These are phyloP conservation scores for Esperia sulphurella DNA, from an alignment of 2,888 invertebrate species.

Conservation along the genomic window DNA sequence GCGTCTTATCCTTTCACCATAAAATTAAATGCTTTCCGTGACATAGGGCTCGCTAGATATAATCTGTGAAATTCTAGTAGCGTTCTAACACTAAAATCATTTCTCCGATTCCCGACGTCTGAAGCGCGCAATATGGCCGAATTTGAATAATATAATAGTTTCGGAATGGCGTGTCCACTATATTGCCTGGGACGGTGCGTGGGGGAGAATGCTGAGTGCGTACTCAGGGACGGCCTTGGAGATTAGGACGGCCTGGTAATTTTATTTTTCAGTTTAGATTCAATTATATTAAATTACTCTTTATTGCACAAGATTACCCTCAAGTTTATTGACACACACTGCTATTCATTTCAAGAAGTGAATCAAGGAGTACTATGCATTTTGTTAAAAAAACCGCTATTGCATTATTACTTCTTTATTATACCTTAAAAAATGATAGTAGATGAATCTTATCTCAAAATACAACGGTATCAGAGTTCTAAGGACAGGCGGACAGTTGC, in stretches of 20 bases:
- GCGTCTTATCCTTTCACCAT: neutral
- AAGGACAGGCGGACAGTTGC: no score
- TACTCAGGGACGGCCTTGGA: neutral
- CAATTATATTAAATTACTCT: no score
- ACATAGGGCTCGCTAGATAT: neutral
- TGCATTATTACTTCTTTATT: no score
- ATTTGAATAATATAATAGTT: conserved; percentile 61
- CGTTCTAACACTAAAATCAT: conserved; percentile 15
- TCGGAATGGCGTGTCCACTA: conserved; percentile 17
- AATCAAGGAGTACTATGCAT: no score
- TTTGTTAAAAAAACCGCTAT: no score
- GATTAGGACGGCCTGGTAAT: neutral
- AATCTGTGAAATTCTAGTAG: neutral
- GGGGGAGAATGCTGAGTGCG: conserved; percentile 24
- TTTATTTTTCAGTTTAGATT: no score
- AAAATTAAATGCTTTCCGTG: neutral
- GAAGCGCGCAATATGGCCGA: conserved; percentile 35
- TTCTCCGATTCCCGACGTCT: neutral
- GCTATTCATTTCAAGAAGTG: no score
- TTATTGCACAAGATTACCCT: no score
- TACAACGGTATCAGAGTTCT: no score
- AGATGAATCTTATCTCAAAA: no score
- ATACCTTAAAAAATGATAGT: no score
- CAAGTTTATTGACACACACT: no score
- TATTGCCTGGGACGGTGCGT: conserved; percentile 23